These are phyloP conservation scores for Brachystomella parvula DNA, from an alignment of 1,140 invertebrate species.

Conservation along the genomic window DNA sequence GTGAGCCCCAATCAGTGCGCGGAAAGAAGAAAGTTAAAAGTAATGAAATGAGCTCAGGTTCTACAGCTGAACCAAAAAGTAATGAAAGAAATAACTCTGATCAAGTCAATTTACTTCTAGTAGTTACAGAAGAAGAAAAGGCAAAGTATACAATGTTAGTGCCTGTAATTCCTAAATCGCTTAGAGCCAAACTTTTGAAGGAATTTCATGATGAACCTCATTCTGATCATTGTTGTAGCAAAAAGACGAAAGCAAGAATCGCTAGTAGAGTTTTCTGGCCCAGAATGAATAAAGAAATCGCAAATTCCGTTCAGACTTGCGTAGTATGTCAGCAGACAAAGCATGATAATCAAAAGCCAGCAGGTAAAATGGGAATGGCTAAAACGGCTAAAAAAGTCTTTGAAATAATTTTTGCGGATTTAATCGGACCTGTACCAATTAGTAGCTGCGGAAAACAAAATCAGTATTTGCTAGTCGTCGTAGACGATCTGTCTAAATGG, in stretches of 20 bases:
- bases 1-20: too few species aligned
- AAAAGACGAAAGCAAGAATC: slow-evolving; percentile 18
- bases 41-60: too few species aligned
- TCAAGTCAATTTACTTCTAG: too few species aligned
- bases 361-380: slow-evolving; percentile 3
- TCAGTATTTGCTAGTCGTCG: slow-evolving; percentile 40
- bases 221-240: slow-evolving; percentile 22
- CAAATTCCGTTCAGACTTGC: slow-evolving; percentile 27
- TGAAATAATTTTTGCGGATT: slow-evolving; percentile 26
- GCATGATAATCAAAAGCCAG: slow-evolving; percentile 6
- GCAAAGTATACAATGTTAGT: not conserved
- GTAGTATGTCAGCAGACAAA: slow-evolving; percentile 27
- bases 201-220: slow-evolving; percentile 26
- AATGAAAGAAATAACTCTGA: too few species aligned
- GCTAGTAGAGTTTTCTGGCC: slow-evolving; percentile 25
- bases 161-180: slow-evolving; percentile 17
- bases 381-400: slow-evolving; percentile 12
- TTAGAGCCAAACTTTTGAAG: slow-evolving; percentile 7
- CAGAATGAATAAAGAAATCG: slow-evolving; percentile 25
- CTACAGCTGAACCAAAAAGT: too few species aligned
- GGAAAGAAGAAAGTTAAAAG: too few species aligned
- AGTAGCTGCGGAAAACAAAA: slow-evolving; percentile 21
- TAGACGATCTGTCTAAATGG: slow-evolving; percentile 41
- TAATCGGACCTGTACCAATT: slow-evolving; percentile 29
- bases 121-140: slow-evolving; percentile 1